Conservation (phyloP, 37 sponge, comb jelly and placozoan genomes). For the Agelas oroides region DNA sequence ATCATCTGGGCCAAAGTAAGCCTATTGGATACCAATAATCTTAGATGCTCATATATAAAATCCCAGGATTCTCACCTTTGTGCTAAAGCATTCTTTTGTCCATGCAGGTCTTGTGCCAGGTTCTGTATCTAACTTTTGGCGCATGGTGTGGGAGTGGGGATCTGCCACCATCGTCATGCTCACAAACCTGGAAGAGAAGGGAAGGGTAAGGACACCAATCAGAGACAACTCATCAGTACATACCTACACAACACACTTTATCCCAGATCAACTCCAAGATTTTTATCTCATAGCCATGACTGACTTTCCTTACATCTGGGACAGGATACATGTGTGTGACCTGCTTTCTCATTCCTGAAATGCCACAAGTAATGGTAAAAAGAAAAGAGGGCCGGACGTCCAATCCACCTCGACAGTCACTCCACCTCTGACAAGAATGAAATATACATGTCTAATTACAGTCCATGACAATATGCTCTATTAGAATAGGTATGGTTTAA, state of each 20-base stretch:
- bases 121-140: conserved; percentile 89
- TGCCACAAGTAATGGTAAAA: conserved; percentile 91
- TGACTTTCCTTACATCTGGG: too few species aligned
- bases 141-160: conserved; percentile 94
- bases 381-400: conserved; percentile 56
- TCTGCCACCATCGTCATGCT: conserved; percentile 87
- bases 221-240: not conserved
- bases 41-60: too few species aligned
- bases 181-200: conserved; percentile 90
- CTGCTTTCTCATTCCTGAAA: conserved; percentile 33
- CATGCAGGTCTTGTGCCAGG: conserved; percentile 89
- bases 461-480: too few species aligned
- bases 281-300: too few species aligned
- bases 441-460: too few species aligned
- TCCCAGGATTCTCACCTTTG: too few species aligned
- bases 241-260: conserved; percentile 6
- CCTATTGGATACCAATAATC: too few species aligned
- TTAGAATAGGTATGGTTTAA: too few species aligned
- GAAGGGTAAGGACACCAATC: conserved; percentile 54
- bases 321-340: too few species aligned
- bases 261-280: conserved; percentile 28
- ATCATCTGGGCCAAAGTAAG: too few species aligned
- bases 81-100: conserved; percentile 71
- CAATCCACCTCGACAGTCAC: conserved; percentile 63
- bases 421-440: too few species aligned